Conservation (phyloP, 2,888 invertebrate species). For the Microplitis deprimator region DNA sequence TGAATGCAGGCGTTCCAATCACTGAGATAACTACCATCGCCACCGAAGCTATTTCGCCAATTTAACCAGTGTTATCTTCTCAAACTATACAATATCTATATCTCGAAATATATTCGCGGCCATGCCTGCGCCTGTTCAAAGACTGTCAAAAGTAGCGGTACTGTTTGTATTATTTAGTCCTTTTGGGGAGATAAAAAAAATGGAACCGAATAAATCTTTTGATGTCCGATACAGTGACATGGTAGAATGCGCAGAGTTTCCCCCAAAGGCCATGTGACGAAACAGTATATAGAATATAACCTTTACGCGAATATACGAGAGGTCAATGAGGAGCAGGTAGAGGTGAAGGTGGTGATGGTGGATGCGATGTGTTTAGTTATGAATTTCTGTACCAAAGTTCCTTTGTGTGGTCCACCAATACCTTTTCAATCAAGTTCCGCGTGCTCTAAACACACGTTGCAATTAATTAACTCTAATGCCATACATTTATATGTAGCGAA, state of each 20-base stretch:
- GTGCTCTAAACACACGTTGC: background rate
- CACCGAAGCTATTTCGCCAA: background rate
- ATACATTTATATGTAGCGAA: background rate
- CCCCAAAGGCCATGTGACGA: conserved; percentile 31
- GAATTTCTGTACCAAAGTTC: conserved; percentile 8
- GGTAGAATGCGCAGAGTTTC: conserved; percentile 25
- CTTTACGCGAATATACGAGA: conserved; percentile 30
- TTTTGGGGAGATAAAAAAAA: background rate
- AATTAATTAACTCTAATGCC: background rate
- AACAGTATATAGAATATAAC: conserved; percentile 20
- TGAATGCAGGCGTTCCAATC: conserved; percentile 18
- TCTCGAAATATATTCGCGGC: background rate
- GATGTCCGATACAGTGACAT: conserved; percentile 37
- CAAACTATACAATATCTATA: background rate
- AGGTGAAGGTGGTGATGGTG: background rate
- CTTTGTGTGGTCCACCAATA: conserved; percentile 17
- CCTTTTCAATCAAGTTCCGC: background rate
- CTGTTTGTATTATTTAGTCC: background rate
- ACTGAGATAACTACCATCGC: conserved; percentile 2
- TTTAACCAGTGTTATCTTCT: conserved; percentile 9
- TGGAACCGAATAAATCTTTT: conserved; percentile 18
- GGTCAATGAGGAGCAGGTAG: background rate
- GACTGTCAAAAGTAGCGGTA: background rate
- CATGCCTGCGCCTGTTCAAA: background rate
- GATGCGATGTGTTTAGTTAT: background rate